Conservation (phyloP, 2,888 invertebrate species). For the Dascillus cervinus region DNA sequence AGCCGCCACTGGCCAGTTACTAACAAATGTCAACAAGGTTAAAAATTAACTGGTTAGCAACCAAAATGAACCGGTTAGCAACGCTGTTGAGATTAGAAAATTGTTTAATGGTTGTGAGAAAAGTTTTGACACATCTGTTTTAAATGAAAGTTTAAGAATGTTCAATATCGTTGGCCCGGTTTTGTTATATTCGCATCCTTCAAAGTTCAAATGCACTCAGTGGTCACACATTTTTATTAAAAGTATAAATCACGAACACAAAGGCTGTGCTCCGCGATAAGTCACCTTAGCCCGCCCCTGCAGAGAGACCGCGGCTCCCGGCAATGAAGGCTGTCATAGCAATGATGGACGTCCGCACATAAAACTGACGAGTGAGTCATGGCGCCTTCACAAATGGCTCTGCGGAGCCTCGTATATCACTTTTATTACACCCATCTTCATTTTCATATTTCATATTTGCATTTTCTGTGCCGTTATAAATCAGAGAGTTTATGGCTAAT, state of each 20-base stretch:
- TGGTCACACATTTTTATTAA: slow-evolving; percentile 58
- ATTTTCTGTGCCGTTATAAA: slow-evolving; percentile 55
- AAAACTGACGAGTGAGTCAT: slow-evolving; percentile 66
- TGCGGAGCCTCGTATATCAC: slow-evolving; percentile 71
- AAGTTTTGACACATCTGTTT: too few species aligned
- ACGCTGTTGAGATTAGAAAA: too few species aligned
- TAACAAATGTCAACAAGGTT: too few species aligned
- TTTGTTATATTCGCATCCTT: slow-evolving; percentile 21
- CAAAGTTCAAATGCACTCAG: slow-evolving; percentile 27
- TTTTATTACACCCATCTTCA: slow-evolving; percentile 65
- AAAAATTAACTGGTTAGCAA: too few species aligned
- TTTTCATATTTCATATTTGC: slow-evolving; percentile 55
- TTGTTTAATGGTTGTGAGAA: too few species aligned
- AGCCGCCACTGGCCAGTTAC: too few species aligned
- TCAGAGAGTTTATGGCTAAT: slow-evolving; percentile 59
- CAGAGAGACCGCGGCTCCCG: slow-evolving; percentile 39
- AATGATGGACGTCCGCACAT: slow-evolving; percentile 66
- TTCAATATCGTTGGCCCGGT: slow-evolving; percentile 10
- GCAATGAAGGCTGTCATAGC: slow-evolving; percentile 56
- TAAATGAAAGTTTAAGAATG: too few species aligned
- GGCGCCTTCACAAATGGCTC: slow-evolving; percentile 66
- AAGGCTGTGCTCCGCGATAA: slow-evolving; percentile 48
- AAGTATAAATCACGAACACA: slow-evolving; percentile 58
- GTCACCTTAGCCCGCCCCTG: slow-evolving; percentile 43
- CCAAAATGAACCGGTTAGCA: too few species aligned